A percentile compares a stretch with the other conserved stretches of the same genome.
phyloP scores from a whole-genome alignment of 2,113 vertebrate genomes.

The Solea solea region DNA sequence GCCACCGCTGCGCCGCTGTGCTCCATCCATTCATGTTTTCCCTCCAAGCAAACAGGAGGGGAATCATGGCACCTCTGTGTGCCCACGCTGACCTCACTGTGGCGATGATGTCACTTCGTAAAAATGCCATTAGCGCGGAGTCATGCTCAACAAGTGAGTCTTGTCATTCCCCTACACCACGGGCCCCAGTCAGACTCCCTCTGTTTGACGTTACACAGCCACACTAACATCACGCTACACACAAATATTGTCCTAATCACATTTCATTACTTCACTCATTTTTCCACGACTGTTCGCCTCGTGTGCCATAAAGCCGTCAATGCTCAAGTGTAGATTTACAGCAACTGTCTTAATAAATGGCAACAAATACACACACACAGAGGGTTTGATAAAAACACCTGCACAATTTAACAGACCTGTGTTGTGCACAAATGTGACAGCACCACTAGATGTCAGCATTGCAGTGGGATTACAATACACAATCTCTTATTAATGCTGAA shows the following conservation, averaged over 20 bases:
- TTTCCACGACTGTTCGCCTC: constrained; percentile 52
- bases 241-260: constrained; percentile 55
- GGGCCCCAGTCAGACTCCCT: constrained; percentile 41
- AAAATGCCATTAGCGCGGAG: constrained; percentile 47
- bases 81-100: constrained; percentile 72
- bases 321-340: constrained; percentile 14
- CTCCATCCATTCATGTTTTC: constrained; percentile 42
- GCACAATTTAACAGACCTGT: background rate
- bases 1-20: constrained; percentile 10
- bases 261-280: constrained; percentile 59
- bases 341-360: background rate
- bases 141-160: constrained; percentile 50
- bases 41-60: constrained; percentile 39
- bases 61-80: constrained; percentile 53
- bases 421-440: constrained; percentile 22
- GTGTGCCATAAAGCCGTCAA: constrained; percentile 13
- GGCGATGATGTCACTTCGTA: constrained; percentile 71
- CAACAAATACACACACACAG: background rate
- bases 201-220: constrained; percentile 64
- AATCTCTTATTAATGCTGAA: background rate
- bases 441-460: constrained; percentile 79
- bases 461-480: constrained; percentile 35
- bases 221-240: constrained; percentile 41
- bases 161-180: constrained; percentile 54
- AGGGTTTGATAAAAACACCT: background rate